Evolutionary conservation across 2,797 vertebrate species (phyloP).

Genomic region (Alectoris magna): DNA sequence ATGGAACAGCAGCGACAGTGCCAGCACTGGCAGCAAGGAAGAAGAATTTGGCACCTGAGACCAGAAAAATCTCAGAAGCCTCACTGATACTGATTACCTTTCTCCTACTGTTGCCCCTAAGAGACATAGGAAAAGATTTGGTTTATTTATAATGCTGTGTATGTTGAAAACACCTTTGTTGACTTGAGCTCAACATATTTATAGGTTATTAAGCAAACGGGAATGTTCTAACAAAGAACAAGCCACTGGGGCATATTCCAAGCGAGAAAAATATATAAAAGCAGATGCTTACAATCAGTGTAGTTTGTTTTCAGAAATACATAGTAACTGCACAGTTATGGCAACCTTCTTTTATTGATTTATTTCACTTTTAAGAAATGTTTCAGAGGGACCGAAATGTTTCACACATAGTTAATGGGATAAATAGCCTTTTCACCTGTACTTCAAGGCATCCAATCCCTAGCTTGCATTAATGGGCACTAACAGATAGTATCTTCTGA

Average conservation of each 20-base stretch:
- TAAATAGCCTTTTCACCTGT: slow-evolving; percentile 10
- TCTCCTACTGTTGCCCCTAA: slow-evolving; percentile 26
- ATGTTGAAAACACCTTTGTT: slow-evolving; percentile 65
- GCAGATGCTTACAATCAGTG: slow-evolving; percentile 41
- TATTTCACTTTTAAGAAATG: slow-evolving; percentile 47
- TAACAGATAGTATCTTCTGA: background rate
- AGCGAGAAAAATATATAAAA: slow-evolving; percentile 51
- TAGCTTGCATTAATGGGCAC: background rate
- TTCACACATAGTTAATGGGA: background rate
- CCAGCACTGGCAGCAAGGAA: background rate
- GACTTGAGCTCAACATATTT: slow-evolving; percentile 63
- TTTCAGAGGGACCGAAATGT: slow-evolving; percentile 12
- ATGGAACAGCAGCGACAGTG: background rate
- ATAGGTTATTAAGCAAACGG: slow-evolving; percentile 64
- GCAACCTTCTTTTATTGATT: slow-evolving; percentile 24
- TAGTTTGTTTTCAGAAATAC: slow-evolving; percentile 44
- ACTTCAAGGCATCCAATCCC: background rate
- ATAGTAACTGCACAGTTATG: slow-evolving; percentile 10
- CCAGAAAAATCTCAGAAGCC: slow-evolving; percentile 38
- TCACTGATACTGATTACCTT: slow-evolving; percentile 51
- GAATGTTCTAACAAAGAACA: slow-evolving; percentile 59
- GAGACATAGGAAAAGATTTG: slow-evolving; percentile 44
- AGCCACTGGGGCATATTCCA: slow-evolving; percentile 53
- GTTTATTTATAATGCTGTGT: slow-evolving; percentile 44
- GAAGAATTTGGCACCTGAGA: slow-evolving; percentile 51